Evolutionary conservation across 1,140 invertebrate species (phyloP), one percentile per base, ranked within the genome.

Genomic region (Mactra quadrangularis): DNA sequence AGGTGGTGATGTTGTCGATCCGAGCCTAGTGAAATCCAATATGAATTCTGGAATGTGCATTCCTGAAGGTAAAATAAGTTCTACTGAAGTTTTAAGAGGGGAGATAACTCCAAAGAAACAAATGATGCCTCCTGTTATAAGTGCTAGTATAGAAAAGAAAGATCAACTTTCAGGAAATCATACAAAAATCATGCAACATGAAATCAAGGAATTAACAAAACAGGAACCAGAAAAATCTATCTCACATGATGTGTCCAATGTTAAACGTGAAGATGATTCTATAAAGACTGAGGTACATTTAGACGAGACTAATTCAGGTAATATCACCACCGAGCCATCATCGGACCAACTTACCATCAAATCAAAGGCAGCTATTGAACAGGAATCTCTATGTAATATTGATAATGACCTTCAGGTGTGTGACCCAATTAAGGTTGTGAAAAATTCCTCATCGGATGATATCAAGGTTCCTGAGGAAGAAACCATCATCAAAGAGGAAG

Each of bases 21-120:
- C 22, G 66, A 31, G 1, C 17, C n/a, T 22, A 35, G 45, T 33
- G 35, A 68, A 68, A 78, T 29, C 17, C 2, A 22, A 15, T 13
- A 19, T 27, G 15, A 52, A 27, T 50, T 15, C 9, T 45, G 74
- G 41, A 19, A 64, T 27, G 55, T 78, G 60, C 68, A 38, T 78
- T 78, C 38, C 72, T 25, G 76, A 66, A 25, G 47, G 60, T 7
- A 35, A n/a, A 35, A 19, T 33, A 13, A 38, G 29, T 31, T 29
- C 13, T 59, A 33, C 52, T 53, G 45, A 41, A 25, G 47, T 41
- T 7, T n/a, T n/a, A n/a, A 53, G 22, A 55, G 76, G 60, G 45
- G 76, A 78, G 64, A 62, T 68, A 25, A 78, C 76, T 29, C 76
- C 76, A 27, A 57, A 55, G 47, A 78, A 78, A 57, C 60, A 78